Conservation (phyloP, 2,888 invertebrate species). For the Tipula unca region DNA sequence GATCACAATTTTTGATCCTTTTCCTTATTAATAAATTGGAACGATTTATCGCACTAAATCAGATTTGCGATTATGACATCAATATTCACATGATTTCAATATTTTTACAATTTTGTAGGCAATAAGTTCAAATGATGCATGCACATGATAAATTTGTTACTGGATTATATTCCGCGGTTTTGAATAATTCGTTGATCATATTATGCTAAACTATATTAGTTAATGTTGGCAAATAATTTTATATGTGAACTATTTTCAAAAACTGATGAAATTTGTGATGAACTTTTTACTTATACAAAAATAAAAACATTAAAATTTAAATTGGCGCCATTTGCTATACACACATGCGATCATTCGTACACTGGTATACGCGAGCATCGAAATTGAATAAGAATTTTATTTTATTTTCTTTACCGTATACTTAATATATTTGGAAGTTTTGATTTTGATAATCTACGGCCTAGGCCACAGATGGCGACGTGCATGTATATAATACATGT, state of each 20-base stretch:
- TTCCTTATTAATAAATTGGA: no score
- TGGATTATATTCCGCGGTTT: no score
- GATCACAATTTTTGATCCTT: no score
- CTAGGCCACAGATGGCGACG: not conserved
- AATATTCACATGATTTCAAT: no score
- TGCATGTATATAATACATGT: not conserved
- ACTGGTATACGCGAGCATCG: not conserved
- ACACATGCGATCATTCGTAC: not conserved
- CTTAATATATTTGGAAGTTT: no score
- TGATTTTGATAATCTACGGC: not conserved
- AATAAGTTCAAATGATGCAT: no score
- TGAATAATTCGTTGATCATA: no score
- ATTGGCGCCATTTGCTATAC: not conserved
- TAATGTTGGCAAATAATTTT: not conserved
- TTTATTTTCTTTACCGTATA: not conserved
- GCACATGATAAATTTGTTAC: no score
- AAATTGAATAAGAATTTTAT: not conserved
- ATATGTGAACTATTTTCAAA: not conserved
- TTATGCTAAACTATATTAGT: not conserved
- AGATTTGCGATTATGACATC: no score
- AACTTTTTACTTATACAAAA: not conserved
- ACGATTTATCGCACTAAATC: no score
- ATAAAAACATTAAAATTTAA: not conserved
- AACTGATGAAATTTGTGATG: not conserved
- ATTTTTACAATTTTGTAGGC: no score